A percentile compares a stretch with the other conserved stretches of the same genome.
These are phyloP conservation scores for Eupsittula cactorum DNA, from an alignment of 2,113 vertebrate species.

Conservation along the genomic window DNA sequence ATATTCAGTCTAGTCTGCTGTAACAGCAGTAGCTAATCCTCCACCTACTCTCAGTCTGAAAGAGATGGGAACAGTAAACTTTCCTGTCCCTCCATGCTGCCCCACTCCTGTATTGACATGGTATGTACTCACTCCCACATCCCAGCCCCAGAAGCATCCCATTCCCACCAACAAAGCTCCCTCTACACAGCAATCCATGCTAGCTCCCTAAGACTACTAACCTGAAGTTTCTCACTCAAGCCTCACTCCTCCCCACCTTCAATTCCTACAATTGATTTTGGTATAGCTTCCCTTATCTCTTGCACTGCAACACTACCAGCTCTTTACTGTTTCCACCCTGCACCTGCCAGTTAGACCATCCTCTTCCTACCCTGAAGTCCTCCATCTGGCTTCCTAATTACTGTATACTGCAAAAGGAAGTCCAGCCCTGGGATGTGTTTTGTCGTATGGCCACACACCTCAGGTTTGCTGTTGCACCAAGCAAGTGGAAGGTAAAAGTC, in stretches of 20 bases:
- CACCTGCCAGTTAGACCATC: neutral
- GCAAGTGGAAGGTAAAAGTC: neutral
- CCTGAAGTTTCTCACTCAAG: neutral
- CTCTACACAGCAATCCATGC: neutral
- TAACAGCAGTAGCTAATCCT: neutral
- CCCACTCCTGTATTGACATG: neutral
- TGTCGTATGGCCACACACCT: neutral
- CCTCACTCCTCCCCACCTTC: neutral
- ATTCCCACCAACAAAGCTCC: neutral
- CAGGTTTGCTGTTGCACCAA: neutral
- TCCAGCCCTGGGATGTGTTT: neutral
- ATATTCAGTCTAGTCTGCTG: neutral
- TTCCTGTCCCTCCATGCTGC: neutral
- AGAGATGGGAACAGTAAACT: neutral
- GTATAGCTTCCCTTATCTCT: neutral
- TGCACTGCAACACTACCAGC: neutral
- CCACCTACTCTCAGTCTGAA: neutral
- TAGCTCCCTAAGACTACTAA: neutral
- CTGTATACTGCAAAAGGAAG: neutral
- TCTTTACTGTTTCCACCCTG: accelerated
- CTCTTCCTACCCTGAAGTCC: neutral
- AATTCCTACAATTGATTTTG: neutral
- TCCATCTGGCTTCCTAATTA: neutral
- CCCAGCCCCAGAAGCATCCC: neutral
- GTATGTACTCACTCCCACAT: neutral